Base-by-base conservation (phyloP, 1,140 invertebrate genomes). In the Zaprionus africanus region DNA sequence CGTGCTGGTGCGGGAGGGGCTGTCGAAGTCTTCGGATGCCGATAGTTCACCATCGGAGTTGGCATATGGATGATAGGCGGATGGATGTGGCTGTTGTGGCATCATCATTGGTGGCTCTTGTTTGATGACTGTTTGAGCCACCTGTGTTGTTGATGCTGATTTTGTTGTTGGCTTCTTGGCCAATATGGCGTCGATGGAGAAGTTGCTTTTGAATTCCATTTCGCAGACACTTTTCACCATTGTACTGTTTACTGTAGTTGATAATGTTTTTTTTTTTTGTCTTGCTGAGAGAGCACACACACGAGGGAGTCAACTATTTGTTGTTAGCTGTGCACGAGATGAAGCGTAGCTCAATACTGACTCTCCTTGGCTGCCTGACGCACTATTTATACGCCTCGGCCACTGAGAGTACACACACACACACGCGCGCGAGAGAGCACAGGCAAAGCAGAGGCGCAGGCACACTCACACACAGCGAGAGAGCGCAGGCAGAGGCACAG, bases 151-250 rank as follows among this genome's bases (percentile, higher is more conserved):
- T 53, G 56, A 43, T 31, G 78, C 41, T 78, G 69, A 12, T 49
- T 53, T 9, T 28, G 69, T 22, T 68, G 56, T 58, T 54, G 85
- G 86, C 77, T 92, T 92, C 58, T 83, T 92, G 0, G 95, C 95
- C 34, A 97, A 80, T 41, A 97, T 95, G 57, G 95, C 95, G 73
- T 95, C 95, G 73, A 97, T 97, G 78, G 95, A 96, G 92, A 97
- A 97, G 71, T 94, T 95, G 31, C 95, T 96, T 58, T 92, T 92
- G 78, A 92, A 90, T 76, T 92, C 91, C 91, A 92, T 92, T 80
- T 90, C 67, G 75, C 71, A 82, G 63, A 85, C 79, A 86, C 79
- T 91, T 88, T 92, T 86, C 85, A 91, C 88, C 88, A 91, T 79
- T 58, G 13, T 6, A 60, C 41, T 53, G 31, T 54, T 77, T 41